phyloP scores from a whole-genome alignment of 2,888 invertebrate genomes.

The Hemithea aestivaria region DNA sequence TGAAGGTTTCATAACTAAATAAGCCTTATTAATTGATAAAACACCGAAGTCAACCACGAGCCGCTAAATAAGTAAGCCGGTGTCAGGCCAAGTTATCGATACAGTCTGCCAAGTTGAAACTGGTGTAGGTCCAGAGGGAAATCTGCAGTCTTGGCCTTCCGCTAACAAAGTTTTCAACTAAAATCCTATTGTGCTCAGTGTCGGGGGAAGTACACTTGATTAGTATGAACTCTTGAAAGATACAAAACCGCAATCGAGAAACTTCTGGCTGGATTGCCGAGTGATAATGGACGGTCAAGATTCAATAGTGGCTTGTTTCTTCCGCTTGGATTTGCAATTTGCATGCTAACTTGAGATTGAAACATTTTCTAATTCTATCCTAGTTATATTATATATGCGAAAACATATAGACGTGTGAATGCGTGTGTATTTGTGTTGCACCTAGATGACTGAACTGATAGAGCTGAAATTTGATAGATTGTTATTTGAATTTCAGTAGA shows the following conservation, averaged over 20 bases:
- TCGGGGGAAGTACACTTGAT: constrained; percentile 64
- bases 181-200: constrained; percentile 72
- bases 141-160: constrained; percentile 74
- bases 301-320: no score
- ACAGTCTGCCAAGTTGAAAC: constrained; percentile 70
- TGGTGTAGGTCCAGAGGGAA: constrained; percentile 70
- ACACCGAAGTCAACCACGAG: constrained; percentile 24
- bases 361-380: no score
- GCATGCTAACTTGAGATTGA: no score
- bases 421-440: no score
- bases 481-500: no score
- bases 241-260: constrained; percentile 28
- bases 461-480: no score
- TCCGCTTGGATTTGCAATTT: no score
- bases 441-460: no score
- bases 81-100: constrained; percentile 69
- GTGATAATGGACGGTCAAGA: neutral
- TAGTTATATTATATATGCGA: no score
- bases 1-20: constrained; percentile 8
- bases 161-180: constrained; percentile 76
- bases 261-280: constrained; percentile 15
- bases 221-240: constrained; percentile 45
- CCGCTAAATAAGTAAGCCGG: constrained; percentile 50
- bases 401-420: no score
- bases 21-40: neutral